Percentiles rank a stretch among this genome's conserved stretches.
Evolutionary conservation across 2,113 vertebrate genomes (phyloP).

Genomic region (Seriola dumerili): DNA sequence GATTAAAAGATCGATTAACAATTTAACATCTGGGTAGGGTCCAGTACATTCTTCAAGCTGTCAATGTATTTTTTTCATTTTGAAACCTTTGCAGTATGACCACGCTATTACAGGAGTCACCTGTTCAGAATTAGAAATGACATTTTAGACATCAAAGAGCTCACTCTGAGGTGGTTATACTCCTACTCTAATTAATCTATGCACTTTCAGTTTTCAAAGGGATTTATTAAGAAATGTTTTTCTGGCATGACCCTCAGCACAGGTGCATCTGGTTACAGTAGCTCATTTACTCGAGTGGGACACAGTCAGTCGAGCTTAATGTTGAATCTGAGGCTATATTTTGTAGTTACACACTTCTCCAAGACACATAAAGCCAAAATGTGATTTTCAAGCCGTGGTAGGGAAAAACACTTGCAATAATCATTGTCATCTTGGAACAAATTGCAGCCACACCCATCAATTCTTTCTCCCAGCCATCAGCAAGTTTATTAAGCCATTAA

Average conservation of each 20-base stretch:
- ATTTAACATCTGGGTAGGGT: neutral
- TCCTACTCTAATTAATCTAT: constrained; percentile 37
- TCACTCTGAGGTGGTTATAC: constrained; percentile 21
- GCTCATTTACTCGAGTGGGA: neutral
- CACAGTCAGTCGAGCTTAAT: neutral
- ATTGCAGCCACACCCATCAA: neutral
- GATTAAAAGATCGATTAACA: neutral
- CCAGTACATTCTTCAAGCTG: neutral
- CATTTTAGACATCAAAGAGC: constrained; percentile 30
- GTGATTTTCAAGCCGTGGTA: neutral
- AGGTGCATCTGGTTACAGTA: constrained; percentile 43
- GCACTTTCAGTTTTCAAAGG: constrained; percentile 19
- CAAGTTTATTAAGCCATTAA: neutral
- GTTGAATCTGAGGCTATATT: neutral
- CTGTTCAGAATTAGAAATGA: constrained; percentile 24
- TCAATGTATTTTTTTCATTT: neutral
- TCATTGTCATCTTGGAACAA: neutral
- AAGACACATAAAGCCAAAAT: neutral
- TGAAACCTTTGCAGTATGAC: neutral
- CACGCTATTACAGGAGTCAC: neutral
- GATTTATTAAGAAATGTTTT: constrained; percentile 54
- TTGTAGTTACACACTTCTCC: neutral
- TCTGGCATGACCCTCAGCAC: constrained; percentile 42
- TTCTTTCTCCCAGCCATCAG: neutral
- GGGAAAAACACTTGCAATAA: neutral